Percentiles rank a stretch among this genome's conserved stretches.
Conservation (phyloP, 2,888 invertebrate species). For the Rutpela maculata region DNA sequence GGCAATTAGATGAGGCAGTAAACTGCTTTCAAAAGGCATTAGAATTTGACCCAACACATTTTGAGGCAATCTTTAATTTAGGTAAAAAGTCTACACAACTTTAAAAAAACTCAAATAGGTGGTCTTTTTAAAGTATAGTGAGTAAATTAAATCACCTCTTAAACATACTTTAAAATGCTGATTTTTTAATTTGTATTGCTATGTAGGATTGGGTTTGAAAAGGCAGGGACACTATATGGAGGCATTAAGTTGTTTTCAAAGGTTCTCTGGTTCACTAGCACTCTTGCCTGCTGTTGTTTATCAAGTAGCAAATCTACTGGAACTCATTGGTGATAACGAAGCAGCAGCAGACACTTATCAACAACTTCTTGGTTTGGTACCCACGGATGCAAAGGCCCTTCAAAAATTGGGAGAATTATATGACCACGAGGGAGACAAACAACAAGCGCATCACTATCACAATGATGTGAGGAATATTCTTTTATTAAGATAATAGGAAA, state of each 20-base stretch:
- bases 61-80: constrained; percentile 90
- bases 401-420: constrained; percentile 93
- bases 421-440: constrained; percentile 92
- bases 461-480: constrained; percentile 79
- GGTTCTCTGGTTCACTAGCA: constrained; percentile 77
- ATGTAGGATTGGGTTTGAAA: constrained; percentile 81
- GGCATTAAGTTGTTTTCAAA: constrained; percentile 87
- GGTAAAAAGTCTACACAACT: constrained; percentile 74
- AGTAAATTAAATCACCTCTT: no score
- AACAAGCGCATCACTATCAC: constrained; percentile 90
- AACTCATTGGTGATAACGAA: constrained; percentile 79
- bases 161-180: background rate
- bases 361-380: constrained; percentile 87
- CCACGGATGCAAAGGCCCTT: constrained; percentile 93
- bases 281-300: constrained; percentile 80
- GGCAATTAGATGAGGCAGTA: constrained; percentile 82
- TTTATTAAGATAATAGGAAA: background rate
- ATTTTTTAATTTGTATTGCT: background rate
- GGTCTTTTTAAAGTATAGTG: no score
- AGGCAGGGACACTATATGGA: constrained; percentile 82
- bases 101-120: no score
- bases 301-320: constrained; percentile 87
- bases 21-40: constrained; percentile 85
- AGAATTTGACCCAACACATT: constrained; percentile 86
- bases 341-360: constrained; percentile 82